Conservation (phyloP, 2,113 vertebrate genomes). For the Thamnaconus septentrionalis region DNA sequence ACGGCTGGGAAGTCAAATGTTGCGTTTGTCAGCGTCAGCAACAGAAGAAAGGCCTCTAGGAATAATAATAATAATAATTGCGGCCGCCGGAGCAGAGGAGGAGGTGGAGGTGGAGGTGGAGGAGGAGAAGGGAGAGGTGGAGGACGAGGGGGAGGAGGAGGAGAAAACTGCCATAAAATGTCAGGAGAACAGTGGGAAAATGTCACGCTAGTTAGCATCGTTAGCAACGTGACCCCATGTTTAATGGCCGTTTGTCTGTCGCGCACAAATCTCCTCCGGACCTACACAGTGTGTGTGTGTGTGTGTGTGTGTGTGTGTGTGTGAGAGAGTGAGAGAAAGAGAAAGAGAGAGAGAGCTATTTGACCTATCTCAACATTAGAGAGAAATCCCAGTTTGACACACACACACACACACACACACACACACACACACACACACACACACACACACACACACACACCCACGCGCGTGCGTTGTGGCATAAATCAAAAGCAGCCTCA, state of each 20-base stretch:
- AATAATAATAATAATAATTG: too few relatives aligned
- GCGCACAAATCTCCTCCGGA: not conserved
- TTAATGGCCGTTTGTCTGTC: conserved; percentile 39
- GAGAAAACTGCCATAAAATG: conserved; percentile 61
- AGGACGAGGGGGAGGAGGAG: conserved; percentile 31
- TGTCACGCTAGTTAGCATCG: conserved; percentile 60
- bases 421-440: not conserved
- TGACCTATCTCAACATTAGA: conserved; percentile 46
- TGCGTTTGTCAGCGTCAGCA: too few relatives aligned
- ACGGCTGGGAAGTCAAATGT: too few relatives aligned
- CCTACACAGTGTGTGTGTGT: not conserved
- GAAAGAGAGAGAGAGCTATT: not conserved
- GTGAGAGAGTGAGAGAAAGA: too few relatives aligned
- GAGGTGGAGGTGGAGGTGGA: too few relatives aligned
- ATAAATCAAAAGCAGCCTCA: too few relatives aligned
- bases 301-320: too few relatives aligned
- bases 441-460: not conserved
- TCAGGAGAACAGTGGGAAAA: conserved; percentile 67
- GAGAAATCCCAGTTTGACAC: conserved; percentile 16
- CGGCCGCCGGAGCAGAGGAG: too few relatives aligned
- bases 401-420: not conserved
- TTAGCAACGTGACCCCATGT: conserved; percentile 54
- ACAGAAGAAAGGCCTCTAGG: too few relatives aligned
- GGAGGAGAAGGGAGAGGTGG: too few relatives aligned
- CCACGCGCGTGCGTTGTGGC: too few relatives aligned